Percentiles rank a stretch among this genome's conserved stretches.
Conservation (phyloP, 2,113 vertebrate species). For the Malaclemys terrapin region DNA sequence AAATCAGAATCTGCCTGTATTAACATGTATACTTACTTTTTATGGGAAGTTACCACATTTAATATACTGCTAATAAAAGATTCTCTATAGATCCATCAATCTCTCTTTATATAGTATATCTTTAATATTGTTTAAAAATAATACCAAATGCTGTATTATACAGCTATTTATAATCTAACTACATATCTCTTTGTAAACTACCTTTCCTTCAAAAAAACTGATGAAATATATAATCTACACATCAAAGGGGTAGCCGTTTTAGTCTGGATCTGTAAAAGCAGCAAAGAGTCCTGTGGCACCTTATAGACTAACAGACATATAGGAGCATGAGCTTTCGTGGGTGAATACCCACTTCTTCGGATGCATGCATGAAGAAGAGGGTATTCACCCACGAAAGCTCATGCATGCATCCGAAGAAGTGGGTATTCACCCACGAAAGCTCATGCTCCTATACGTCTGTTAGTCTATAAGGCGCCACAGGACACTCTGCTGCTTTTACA, state of each 20-base stretch:
- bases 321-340: too few relatives aligned
- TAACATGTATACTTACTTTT: neutral
- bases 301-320: too few relatives aligned
- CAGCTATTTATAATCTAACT: neutral
- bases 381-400: too few relatives aligned
- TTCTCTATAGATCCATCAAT: neutral
- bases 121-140: neutral
- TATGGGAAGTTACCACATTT: neutral
- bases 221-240: neutral
- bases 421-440: too few relatives aligned
- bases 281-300: too few relatives aligned
- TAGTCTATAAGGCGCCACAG: too few relatives aligned
- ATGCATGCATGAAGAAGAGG: too few relatives aligned
- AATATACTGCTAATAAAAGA: neutral
- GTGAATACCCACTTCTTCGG: too few relatives aligned
- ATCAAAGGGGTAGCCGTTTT: neutral
- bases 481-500: neutral
- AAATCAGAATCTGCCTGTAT: constrained; percentile 14
- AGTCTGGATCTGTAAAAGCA: too few relatives aligned
- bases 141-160: neutral
- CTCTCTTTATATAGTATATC: neutral
- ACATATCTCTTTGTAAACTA: neutral
- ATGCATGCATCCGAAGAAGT: too few relatives aligned
- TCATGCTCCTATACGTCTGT: too few relatives aligned
- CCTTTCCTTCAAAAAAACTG: neutral